Evolutionary conservation across 2,888 invertebrate species (phyloP), one percentile per base, ranked within the genome.

Genomic region (Cosmia pyralina): DNA sequence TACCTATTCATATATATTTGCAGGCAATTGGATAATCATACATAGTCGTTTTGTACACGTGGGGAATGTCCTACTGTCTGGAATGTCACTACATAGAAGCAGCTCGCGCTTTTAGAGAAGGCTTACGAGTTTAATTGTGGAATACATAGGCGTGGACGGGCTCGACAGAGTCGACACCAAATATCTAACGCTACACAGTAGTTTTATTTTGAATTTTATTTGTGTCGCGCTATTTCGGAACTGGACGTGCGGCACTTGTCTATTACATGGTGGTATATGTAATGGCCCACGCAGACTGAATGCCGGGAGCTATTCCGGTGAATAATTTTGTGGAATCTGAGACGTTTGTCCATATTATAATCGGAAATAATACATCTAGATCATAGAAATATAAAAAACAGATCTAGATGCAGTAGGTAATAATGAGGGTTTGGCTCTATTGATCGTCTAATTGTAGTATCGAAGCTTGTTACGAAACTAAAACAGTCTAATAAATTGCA

Each of bases 121-220:
- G 88, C 87, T 85, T 88, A 88, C 86, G 79, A 85, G 88, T 92
- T 92, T 92, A 92, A 92, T 92, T 90, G 88, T 90, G 88, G 89
- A 90, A 88, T 89, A 90, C 89, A 89, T 86, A 88, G 85, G 88
- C 90, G 88, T 86, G 88, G 88, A 89, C 90, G 88, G 85, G 41
- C 41, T 41, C 41, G 41, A 88, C 88, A 38, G 5, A 38, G 38
- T 90, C 90, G 90, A 87, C 91, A 90, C 90, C 82, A 90, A 92
- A 94, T 94, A 94, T 95, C 94, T 94, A 92, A 94, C 93, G 95
- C 93, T 92, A 93, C 94, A 92, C 92, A 93, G 92, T 93, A 89
- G 94, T 94, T 95, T 96, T 96, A 95, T 96, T 96, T 95, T 94
- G 90, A 92, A 94, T 95, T 96, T 96, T 96, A 96, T 96, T 96